Conservation (phyloP, 2,797 vertebrate species). For the Danio tinwini region DNA sequence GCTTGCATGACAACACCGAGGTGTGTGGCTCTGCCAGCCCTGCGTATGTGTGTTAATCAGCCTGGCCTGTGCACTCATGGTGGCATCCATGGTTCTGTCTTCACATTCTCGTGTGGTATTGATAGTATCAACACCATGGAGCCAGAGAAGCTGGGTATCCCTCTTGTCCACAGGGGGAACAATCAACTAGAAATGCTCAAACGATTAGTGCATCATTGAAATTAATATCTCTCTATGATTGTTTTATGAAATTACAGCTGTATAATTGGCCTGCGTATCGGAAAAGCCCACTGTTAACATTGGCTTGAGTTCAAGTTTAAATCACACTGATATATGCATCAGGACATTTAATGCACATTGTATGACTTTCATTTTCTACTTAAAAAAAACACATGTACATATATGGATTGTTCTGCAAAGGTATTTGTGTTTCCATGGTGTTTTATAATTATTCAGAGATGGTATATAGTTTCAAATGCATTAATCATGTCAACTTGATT, state of each 20-base stretch:
- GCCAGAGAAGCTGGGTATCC: neutral
- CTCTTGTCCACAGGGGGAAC: neutral
- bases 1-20: conserved; percentile 5
- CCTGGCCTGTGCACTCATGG: neutral
- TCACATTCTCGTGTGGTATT: conserved; percentile 10
- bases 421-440: neutral
- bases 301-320: conserved; percentile 5
- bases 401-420: neutral
- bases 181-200: conserved; percentile 4
- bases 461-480: neutral
- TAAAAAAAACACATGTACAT: neutral
- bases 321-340: neutral
- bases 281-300: conserved; percentile 1
- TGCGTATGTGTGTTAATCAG: conserved; percentile 1
- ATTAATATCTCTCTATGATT: neutral
- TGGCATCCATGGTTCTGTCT: conserved; percentile 22
- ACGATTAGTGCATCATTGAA: neutral
- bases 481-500: neutral
- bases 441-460: neutral
- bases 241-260: neutral
- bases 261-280: conserved; percentile 7
- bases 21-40: neutral
- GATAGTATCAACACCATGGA: neutral
- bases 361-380: neutral
- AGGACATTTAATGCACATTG: neutral